phyloP scores from a whole-genome alignment of 2,113 vertebrate species.

The Peromyscus maniculatus region DNA sequence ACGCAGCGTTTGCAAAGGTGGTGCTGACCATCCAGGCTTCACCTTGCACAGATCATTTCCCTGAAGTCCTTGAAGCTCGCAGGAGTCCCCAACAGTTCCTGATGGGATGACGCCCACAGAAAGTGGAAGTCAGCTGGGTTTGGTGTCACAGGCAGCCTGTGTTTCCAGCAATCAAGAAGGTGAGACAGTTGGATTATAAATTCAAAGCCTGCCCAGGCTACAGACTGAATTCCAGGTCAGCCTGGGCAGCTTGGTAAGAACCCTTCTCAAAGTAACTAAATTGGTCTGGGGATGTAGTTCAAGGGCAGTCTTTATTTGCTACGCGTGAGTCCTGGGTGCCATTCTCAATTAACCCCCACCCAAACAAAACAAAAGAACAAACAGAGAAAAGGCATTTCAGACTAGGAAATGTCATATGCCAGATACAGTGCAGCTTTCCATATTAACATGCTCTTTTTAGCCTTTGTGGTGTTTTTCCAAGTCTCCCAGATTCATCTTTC shows the following conservation, averaged over 20 bases:
- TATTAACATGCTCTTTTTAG: not conserved
- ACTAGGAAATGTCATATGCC: not conserved
- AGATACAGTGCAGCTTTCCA: not conserved
- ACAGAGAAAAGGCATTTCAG: not conserved
- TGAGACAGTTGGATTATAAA: not conserved
- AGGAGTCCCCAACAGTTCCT: not conserved
- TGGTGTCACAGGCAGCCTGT: not conserved
- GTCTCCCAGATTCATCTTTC: not conserved
- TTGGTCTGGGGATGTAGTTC: not conserved
- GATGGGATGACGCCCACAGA: not conserved
- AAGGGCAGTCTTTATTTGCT: too few relatives aligned
- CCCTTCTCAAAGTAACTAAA: not conserved
- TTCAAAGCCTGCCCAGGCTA: not conserved
- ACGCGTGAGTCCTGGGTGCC: not conserved
- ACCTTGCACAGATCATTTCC: not conserved
- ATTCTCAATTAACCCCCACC: not conserved
- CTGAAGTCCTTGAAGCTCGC: not conserved
- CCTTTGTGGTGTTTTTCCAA: not conserved
- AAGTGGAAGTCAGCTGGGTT: not conserved
- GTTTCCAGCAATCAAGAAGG: not conserved
- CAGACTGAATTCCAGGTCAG: not conserved
- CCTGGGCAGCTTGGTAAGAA: not conserved
- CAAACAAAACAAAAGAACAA: not conserved
- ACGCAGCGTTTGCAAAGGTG: not conserved
- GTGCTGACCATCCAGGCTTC: not conserved